Percentiles rank a stretch among this genome's conserved stretches.
phyloP scores from a whole-genome alignment of 2,797 vertebrate species.

The Clamator glandarius region DNA sequence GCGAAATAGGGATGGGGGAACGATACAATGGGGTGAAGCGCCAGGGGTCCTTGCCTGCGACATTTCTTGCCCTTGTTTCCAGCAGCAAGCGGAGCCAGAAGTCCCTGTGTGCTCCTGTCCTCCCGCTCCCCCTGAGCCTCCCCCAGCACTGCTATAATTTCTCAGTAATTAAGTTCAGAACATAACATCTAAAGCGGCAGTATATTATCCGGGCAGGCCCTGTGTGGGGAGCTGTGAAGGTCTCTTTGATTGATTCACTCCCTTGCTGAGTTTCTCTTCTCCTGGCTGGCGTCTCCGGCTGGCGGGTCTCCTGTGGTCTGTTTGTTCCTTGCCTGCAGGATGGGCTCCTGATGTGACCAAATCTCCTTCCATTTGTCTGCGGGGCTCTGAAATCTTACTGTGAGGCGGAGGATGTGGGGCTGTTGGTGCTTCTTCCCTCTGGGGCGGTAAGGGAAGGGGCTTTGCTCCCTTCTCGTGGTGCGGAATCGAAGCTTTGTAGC shows the following conservation, averaged over 20 bases:
- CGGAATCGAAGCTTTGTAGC: neutral
- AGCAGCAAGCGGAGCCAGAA: constrained; percentile 40
- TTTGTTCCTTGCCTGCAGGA: constrained; percentile 13
- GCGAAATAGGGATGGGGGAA: neutral
- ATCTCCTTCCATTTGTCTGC: neutral
- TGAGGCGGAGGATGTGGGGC: neutral
- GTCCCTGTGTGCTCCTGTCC: constrained; percentile 41
- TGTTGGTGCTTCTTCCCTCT: neutral
- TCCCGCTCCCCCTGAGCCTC: constrained; percentile 60
- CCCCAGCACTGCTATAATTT: constrained; percentile 73
- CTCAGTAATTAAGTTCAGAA: constrained; percentile 78
- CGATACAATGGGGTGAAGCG: neutral
- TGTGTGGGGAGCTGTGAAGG: constrained; percentile 72
- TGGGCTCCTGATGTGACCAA: neutral
- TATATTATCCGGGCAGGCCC: constrained; percentile 74
- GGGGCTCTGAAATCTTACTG: neutral
- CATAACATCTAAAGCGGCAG: constrained; percentile 75
- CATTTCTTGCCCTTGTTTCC: constrained; percentile 66
- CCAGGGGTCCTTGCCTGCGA: neutral
- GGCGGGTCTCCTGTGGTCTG: neutral
- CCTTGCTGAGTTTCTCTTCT: constrained; percentile 64
- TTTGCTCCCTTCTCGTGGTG: neutral
- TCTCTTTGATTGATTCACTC: constrained; percentile 78
- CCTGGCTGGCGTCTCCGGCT: constrained; percentile 36
- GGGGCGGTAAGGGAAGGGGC: neutral